Conservation (phyloP, 2,888 invertebrate species). For the Sarcophaga rosellei region DNA sequence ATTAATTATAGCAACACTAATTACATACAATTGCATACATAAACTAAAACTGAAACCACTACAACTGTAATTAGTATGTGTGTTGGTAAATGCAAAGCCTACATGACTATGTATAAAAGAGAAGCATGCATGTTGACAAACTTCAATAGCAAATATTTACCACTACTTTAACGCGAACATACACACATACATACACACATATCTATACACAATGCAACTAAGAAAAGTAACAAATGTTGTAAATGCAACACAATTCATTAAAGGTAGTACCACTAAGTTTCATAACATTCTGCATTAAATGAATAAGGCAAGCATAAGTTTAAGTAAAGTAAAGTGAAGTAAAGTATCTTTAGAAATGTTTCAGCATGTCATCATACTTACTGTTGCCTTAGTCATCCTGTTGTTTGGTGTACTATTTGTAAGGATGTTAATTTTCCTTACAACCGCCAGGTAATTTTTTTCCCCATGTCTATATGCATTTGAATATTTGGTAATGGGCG, state of each 20-base stretch:
- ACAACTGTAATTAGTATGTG: background rate
- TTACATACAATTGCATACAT: constrained; percentile 35
- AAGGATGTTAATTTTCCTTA: constrained; percentile 18
- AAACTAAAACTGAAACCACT: background rate
- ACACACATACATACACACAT: background rate
- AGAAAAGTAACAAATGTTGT: constrained; percentile 16
- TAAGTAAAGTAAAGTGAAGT: no score
- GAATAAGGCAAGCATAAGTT: background rate
- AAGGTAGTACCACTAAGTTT: background rate
- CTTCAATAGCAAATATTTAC: constrained; percentile 36
- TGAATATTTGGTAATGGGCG: constrained; percentile 35
- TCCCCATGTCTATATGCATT: background rate
- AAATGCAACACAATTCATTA: constrained; percentile 5
- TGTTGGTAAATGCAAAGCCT: no score
- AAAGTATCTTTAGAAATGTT: no score
- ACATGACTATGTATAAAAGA: no score
- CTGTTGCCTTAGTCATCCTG: no score
- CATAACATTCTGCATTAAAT: background rate
- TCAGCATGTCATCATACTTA: no score
- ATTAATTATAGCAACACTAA: constrained; percentile 59
- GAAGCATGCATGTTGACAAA: constrained; percentile 1
- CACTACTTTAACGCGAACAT: background rate
- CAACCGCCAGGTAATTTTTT: constrained; percentile 17
- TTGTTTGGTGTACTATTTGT: background rate
- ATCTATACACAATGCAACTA: background rate